phyloP scores from a whole-genome alignment of 2,888 invertebrate genomes.

The Drosophila recens region DNA sequence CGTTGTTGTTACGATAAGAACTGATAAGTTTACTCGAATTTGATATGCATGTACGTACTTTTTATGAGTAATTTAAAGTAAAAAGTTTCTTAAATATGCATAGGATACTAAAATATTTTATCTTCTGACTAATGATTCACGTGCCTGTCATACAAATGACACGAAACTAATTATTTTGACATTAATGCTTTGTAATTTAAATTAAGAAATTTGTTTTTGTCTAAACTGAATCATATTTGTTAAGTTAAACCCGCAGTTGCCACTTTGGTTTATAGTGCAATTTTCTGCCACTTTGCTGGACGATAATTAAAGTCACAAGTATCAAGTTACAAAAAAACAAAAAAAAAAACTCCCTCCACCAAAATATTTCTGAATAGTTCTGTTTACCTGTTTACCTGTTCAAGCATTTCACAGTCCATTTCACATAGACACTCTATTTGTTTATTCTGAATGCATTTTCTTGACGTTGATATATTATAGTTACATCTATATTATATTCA shows the following conservation, averaged over 20 bases:
- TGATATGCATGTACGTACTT: neutral
- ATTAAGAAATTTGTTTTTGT: neutral
- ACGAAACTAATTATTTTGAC: neutral
- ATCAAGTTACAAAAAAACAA: neutral
- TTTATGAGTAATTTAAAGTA: conserved; percentile 4
- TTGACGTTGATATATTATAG: conserved; percentile 50
- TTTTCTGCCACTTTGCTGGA: neutral
- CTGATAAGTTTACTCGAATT: neutral
- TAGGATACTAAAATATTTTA: conserved; percentile 8
- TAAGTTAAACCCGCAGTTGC: neutral
- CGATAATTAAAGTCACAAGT: conserved; percentile 2
- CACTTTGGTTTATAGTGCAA: neutral
- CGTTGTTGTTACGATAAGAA: neutral
- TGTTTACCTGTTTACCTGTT: conserved; percentile 35
- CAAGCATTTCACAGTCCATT: conserved; percentile 44
- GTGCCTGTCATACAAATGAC: conserved; percentile 12
- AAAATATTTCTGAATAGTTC: conserved; percentile 7
- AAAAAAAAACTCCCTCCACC: too few relatives aligned
- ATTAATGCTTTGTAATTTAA: conserved; percentile 5
- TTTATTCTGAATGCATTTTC: conserved; percentile 68
- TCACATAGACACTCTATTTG: conserved; percentile 50
- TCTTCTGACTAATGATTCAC: conserved; percentile 11
- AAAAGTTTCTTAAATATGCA: conserved; percentile 8
- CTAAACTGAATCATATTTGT: conserved; percentile 1
- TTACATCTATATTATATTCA: neutral